phyloP scores from a whole-genome alignment of 1,140 invertebrate species.

The Trichomalopsis sarcophagae region DNA sequence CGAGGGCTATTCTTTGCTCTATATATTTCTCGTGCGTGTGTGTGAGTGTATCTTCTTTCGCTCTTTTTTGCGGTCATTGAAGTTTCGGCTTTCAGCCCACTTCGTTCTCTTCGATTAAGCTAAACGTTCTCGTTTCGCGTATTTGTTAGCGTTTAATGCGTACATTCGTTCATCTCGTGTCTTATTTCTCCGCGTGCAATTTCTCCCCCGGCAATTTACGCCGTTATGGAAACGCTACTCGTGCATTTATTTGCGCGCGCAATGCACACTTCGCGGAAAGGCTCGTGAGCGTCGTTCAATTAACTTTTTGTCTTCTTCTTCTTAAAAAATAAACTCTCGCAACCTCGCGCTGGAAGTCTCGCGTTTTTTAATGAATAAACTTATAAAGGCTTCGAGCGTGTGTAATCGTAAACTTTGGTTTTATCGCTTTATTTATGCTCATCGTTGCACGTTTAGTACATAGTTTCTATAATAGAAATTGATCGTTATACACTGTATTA shows the following conservation, averaged over 20 bases:
- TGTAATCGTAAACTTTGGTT: neutral
- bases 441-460: neutral
- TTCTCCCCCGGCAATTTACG: neutral
- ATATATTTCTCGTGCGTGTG: too few species aligned
- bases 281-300: neutral
- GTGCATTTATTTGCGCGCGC: neutral
- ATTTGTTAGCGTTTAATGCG: too few species aligned
- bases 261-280: neutral
- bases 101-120: too few species aligned
- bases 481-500: neutral
- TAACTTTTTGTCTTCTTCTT: neutral
- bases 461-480: neutral
- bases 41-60: too few species aligned
- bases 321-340: too few species aligned
- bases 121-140: too few species aligned
- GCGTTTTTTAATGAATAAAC: neutral
- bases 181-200: too few species aligned
- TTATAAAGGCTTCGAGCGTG: neutral
- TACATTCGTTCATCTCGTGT: too few species aligned
- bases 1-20: too few species aligned
- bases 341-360: neutral
- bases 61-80: too few species aligned
- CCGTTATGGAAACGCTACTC: neutral
- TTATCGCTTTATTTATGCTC: conserved; percentile 1
- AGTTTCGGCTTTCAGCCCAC: too few species aligned